Percentiles rank a stretch among this genome's conserved stretches.
Conservation (phyloP, 2,113 vertebrate species). For the Cyprinus carpio region DNA sequence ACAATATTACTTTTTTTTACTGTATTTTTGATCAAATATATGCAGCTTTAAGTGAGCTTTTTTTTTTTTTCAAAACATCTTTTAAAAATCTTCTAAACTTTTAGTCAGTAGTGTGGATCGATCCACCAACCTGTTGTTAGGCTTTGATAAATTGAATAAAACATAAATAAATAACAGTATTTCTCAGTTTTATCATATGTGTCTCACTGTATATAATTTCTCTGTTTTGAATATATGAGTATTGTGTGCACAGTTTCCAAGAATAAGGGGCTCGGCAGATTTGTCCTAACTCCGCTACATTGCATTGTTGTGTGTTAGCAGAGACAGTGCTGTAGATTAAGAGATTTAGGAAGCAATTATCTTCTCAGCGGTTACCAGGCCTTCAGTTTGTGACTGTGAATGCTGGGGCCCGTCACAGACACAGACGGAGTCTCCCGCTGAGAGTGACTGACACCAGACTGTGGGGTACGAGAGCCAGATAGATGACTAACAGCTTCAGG, state of each 20-base stretch:
- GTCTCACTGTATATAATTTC: not conserved
- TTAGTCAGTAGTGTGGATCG: not conserved
- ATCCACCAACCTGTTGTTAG: not conserved
- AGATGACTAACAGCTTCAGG: constrained; percentile 19
- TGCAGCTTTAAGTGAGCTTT: not conserved
- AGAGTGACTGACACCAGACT: constrained; percentile 60
- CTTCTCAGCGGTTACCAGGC: not conserved
- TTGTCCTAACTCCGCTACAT: not conserved
- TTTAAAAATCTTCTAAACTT: too few species aligned
- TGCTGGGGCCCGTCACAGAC: constrained; percentile 49
- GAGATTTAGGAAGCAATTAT: constrained; percentile 16
- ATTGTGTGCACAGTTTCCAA: not conserved
- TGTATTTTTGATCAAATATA: not conserved
- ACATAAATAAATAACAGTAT: not conserved
- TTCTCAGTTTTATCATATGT: not conserved
- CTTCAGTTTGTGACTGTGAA: not conserved
- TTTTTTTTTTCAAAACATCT: not conserved
- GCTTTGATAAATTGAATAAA: not conserved
- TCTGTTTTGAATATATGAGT: not conserved
- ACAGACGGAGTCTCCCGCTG: constrained; percentile 54
- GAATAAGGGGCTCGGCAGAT: too few species aligned
- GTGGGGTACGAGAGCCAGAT: constrained; percentile 25
- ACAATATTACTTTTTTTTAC: not conserved
- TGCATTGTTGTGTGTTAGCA: not conserved
- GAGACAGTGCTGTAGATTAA: not conserved